Percentiles rank a stretch among this genome's conserved stretches.
Evolutionary conservation across 2,797 vertebrate species (phyloP).

Genomic region (Adelosebastes latens): DNA sequence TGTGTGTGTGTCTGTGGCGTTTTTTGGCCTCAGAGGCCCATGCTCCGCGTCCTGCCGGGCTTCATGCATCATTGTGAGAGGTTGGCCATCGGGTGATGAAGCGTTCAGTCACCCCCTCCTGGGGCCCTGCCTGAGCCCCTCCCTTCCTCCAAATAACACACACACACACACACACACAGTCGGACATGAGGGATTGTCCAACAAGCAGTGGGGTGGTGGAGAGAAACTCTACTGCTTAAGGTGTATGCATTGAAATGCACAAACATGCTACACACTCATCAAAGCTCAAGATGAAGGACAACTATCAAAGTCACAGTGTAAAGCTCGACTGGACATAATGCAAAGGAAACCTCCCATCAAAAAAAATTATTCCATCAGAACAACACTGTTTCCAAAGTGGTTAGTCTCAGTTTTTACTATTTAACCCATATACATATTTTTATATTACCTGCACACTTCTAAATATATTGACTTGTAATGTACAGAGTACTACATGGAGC

Average conservation of each 20-base stretch:
- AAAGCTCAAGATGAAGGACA: background rate
- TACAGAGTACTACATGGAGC: no score
- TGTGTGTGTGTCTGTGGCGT: conserved; percentile 4
- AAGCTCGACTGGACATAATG: background rate
- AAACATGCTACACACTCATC: background rate
- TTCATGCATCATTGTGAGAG: conserved; percentile 82
- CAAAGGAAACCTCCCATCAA: background rate
- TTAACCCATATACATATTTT: background rate
- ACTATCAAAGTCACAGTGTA: background rate
- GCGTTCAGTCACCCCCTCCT: conserved; percentile 73
- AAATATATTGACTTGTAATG: background rate
- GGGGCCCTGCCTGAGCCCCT: conserved; percentile 49
- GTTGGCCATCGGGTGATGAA: conserved; percentile 78
- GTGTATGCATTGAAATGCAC: conserved; percentile 9
- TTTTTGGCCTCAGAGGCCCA: conserved; percentile 64
- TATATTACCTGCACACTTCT: background rate
- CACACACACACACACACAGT: conserved; percentile 30
- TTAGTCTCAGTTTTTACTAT: background rate
- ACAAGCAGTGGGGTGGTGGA: conserved; percentile 36
- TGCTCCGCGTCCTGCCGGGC: conserved; percentile 61
- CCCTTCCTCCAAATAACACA: conserved; percentile 46
- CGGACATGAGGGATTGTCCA: conserved; percentile 73
- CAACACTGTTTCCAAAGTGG: background rate
- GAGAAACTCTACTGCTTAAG: conserved; percentile 28
- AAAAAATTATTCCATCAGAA: background rate